Evolutionary conservation across 2,888 invertebrate genomes (phyloP).

Genomic region (Sinohyriopsis cumingii): DNA sequence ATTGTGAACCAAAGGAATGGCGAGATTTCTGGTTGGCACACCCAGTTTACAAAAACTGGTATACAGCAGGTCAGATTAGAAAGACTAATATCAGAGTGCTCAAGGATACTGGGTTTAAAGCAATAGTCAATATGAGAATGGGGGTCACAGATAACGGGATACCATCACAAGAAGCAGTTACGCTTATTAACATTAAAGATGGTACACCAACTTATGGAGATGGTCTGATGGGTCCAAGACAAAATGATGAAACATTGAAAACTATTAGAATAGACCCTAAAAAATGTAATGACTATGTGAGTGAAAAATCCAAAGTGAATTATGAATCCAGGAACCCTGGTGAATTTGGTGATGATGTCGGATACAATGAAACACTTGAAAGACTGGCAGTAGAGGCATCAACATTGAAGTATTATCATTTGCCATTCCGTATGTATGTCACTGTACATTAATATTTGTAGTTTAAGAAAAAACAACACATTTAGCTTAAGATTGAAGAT

Average conservation of each 20-base stretch:
- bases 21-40: constrained; percentile 60
- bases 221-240: constrained; percentile 40
- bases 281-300: constrained; percentile 45
- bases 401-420: constrained; percentile 48
- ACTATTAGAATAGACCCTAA: constrained; percentile 42
- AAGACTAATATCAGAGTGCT: constrained; percentile 48
- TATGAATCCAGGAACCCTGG: constrained; percentile 53
- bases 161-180: constrained; percentile 56
- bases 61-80: constrained; percentile 58
- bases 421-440: constrained; percentile 53
- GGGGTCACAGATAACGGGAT: constrained; percentile 45
- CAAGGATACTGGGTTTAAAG: constrained; percentile 49
- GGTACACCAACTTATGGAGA: constrained; percentile 52
- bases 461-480: background rate
- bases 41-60: constrained; percentile 59
- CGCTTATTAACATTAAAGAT: constrained; percentile 57
- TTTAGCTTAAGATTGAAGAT: background rate
- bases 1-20: constrained; percentile 54
- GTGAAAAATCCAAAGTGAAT: constrained; percentile 43
- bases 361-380: constrained; percentile 58
- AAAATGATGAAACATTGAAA: constrained; percentile 39
- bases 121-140: constrained; percentile 54
- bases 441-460: background rate
- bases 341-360: constrained; percentile 65
- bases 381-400: constrained; percentile 41